A percentile compares a stretch with the other conserved stretches of the same genome.
phyloP scores from a whole-genome alignment of 1,140 invertebrate genomes.

The Probaryconus sp. region DNA sequence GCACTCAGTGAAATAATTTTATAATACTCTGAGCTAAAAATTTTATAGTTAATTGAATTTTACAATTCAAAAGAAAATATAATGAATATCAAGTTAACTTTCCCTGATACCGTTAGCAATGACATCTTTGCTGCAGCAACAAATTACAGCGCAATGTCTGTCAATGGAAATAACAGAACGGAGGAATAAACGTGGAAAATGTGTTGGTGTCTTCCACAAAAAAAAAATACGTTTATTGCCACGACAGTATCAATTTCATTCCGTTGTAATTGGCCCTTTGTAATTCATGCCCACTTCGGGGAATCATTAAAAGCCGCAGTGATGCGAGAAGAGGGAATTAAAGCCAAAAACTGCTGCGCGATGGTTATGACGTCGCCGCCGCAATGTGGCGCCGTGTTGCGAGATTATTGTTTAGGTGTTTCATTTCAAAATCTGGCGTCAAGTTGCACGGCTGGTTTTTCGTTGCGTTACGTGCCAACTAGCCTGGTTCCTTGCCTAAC shows the following conservation, averaged over 20 bases:
- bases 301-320: conserved; percentile 17
- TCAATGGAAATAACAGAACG: no score
- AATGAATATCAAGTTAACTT: no score
- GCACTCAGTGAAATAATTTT: no score
- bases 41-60: no score
- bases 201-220: no score
- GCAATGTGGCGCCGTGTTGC: conserved; percentile 27
- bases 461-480: conserved; percentile 58
- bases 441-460: conserved; percentile 47
- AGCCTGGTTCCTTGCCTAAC: conserved; percentile 61
- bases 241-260: neutral
- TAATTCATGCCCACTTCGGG: conserved; percentile 4
- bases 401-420: conserved; percentile 57
- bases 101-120: no score
- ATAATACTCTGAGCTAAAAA: no score
- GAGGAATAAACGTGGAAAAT: no score
- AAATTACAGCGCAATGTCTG: conserved; percentile 2
- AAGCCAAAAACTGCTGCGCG: conserved; percentile 12
- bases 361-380: conserved; percentile 42
- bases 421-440: conserved; percentile 66
- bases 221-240: no score
- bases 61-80: no score
- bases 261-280: conserved; percentile 13
- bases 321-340: conserved; percentile 11
- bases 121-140: no score